phyloP scores from a whole-genome alignment of 2,888 invertebrate species.

The Periphyllus acericola region DNA sequence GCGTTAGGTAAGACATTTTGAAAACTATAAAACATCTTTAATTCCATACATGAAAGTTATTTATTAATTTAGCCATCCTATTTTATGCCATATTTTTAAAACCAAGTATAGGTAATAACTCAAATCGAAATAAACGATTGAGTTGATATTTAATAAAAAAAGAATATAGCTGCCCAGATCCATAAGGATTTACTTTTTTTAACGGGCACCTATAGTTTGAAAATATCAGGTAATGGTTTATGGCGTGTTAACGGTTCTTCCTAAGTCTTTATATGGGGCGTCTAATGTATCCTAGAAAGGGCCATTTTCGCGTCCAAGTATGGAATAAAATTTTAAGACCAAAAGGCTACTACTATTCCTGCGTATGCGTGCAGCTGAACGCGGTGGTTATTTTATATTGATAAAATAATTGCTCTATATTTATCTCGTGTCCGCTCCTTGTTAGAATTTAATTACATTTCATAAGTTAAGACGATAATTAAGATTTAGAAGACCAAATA shows the following conservation, averaged over 20 bases:
- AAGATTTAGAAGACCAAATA: not conserved
- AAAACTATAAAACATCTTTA: not conserved
- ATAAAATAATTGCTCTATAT: not conserved
- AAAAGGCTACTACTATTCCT: not conserved
- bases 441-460: not conserved
- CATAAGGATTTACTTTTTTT: not conserved
- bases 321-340: slow-evolving; percentile 30
- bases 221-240: slow-evolving; percentile 44
- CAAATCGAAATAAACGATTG: not conserved
- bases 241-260: slow-evolving; percentile 29
- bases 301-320: slow-evolving; percentile 8
- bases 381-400: not conserved
- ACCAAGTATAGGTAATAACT: not conserved
- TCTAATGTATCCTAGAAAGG: slow-evolving; percentile 17
- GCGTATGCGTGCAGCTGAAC: not conserved
- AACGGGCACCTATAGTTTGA: not conserved
- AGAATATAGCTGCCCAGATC: not conserved
- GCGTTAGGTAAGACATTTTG: not conserved
- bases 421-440: not conserved
- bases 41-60: not conserved
- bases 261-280: slow-evolving; percentile 31
- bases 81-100: not conserved
- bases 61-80: not conserved
- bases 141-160: slow-evolving; percentile 3
- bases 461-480: not conserved